These are phyloP conservation scores for Colistium nudipinnis DNA, from an alignment of 2,113 vertebrate genomes.

Conservation along the genomic window DNA sequence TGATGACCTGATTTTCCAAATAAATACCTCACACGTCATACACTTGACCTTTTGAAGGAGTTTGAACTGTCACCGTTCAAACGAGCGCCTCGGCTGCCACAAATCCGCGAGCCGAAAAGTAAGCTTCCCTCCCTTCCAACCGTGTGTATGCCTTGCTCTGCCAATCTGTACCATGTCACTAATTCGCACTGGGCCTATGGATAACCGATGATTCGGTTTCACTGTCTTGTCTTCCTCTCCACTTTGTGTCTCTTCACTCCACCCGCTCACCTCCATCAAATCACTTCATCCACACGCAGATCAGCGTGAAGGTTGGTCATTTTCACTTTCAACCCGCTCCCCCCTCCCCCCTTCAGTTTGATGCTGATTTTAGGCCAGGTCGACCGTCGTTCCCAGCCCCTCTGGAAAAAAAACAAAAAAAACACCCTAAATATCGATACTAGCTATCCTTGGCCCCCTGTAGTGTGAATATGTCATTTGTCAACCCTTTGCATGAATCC, in stretches of 20 bases:
- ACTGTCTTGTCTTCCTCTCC: conserved; percentile 95
- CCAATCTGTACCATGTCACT: conserved; percentile 49
- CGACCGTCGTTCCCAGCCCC: conserved; percentile 4
- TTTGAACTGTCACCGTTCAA: too few relatives aligned
- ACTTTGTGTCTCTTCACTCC: conserved; percentile 87
- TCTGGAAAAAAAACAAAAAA: conserved; percentile 21
- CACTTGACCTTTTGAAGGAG: too few relatives aligned
- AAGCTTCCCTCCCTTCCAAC: conserved; percentile 42
- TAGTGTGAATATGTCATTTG: conserved; percentile 20
- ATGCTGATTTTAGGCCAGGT: conserved; percentile 30
- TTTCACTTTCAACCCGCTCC: conserved; percentile 88
- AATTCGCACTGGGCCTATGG: conserved; percentile 70
- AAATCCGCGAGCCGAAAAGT: too few relatives aligned
- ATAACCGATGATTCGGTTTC: conserved; percentile 90
- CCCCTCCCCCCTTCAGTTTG: conserved; percentile 28
- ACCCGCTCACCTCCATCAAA: conserved; percentile 94
- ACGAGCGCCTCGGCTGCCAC: too few relatives aligned
- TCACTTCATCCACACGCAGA: conserved; percentile 93
- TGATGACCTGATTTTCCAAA: too few relatives aligned
- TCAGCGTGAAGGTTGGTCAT: conserved; percentile 97
- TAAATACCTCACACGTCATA: too few relatives aligned
- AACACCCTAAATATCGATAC: conserved; percentile 2
- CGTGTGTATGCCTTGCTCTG: conserved; percentile 21
- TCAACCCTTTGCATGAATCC: conserved; percentile 70
- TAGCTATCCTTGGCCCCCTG: conserved; percentile 21